phyloP scores from a whole-genome alignment of 2,888 invertebrate species.

The Stenotaenia linearis region DNA sequence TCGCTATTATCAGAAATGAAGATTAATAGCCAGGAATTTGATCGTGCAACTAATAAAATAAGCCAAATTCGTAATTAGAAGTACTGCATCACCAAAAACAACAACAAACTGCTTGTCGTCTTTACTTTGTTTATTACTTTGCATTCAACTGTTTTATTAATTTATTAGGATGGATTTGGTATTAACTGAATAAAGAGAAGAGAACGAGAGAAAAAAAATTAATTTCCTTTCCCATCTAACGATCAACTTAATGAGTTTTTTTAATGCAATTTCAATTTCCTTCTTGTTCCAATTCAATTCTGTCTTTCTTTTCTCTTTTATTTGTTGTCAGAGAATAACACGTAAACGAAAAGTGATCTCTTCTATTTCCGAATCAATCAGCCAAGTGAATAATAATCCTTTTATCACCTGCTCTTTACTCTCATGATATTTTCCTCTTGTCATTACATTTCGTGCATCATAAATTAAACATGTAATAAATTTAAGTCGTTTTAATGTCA shows the following conservation, averaged over 20 bases:
- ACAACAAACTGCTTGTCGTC: not conserved
- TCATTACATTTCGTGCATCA: not conserved
- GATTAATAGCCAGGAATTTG: not conserved
- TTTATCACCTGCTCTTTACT: not conserved
- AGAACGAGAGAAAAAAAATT: not conserved
- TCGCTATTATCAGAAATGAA: not conserved
- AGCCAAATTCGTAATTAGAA: not conserved
- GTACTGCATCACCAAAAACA: not conserved
- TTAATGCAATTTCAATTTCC: not conserved
- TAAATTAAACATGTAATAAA: not conserved
- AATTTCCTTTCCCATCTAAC: not conserved
- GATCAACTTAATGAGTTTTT: not conserved
- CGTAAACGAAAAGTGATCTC: not conserved
- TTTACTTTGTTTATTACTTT: not conserved
- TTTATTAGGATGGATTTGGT: not conserved
- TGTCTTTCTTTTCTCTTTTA: not conserved
- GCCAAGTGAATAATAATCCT: not conserved
- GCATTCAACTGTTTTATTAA: not conserved
- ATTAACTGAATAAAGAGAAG: not conserved
- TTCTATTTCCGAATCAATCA: not conserved
- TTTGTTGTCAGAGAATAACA: not conserved
- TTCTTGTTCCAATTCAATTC: not conserved
- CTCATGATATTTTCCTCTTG: not conserved
- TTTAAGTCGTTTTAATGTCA: not conserved
- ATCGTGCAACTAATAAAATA: not conserved